Evolutionary conservation across 2,113 vertebrate species (phyloP), one percentile per base, ranked within the genome.

Genomic region (Globicephala melas): DNA sequence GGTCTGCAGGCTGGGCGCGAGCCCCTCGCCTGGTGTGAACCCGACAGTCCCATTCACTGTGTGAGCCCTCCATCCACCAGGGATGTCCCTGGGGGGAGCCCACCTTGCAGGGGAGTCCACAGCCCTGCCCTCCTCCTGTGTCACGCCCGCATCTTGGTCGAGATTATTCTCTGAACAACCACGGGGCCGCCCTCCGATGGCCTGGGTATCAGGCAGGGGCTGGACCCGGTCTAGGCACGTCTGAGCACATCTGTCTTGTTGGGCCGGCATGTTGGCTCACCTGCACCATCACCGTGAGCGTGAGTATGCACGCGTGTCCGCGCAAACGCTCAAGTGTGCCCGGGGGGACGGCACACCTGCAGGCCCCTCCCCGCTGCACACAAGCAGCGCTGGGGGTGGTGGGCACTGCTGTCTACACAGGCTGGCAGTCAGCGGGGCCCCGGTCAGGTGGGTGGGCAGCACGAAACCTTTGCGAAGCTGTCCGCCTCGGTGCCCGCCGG

Each of bases 291-390:
- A 26, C 67, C 15, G 5, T 21, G 68, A 28, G 38, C 8, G 11
- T 71, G 53, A 25, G 20, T 5, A 0, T 0, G 12, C 36, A 17
- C 33, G 1, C 25, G 1, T 21, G 21, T 5, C 23, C 6, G 2
- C 53, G 38, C 8, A 13, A 50, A 47, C 18, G 10, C 80, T 53
- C 62, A 3, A 12, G 20, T 0, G 15, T 6, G 23, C 36, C 44
- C 0, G 3, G 31, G 63, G 89, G 21, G 47, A 15, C 1, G 6
- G 38, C 8, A 0, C 17, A 55, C 26, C 8, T n/a, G 47, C 55
- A 28, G 12, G 33, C 38, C 50, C 13, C 14, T 6, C 31, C 55
- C 23, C 18, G 10, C 44, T 18, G 9, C 55, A 91, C 38, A 58
- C 67, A 18, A 18, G 74, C 62, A 23, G 53, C 1, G 0, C 26